A percentile compares a stretch with the other conserved stretches of the same genome.
These are phyloP conservation scores for Omphaloscelis lunosa DNA, from an alignment of 2,888 invertebrate species.

Conservation along the genomic window DNA sequence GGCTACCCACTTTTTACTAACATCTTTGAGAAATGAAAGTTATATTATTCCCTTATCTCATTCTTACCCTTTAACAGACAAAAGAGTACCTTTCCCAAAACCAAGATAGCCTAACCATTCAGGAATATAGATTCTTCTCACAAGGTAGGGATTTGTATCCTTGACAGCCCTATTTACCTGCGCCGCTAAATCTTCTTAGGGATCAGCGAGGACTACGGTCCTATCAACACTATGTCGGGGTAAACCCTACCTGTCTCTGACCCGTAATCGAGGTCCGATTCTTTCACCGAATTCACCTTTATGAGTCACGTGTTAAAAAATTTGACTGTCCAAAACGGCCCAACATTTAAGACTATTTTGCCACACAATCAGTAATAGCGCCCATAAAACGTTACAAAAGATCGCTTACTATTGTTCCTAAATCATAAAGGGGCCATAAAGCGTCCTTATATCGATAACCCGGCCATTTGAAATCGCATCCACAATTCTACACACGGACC, in stretches of 20 bases:
- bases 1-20: background rate
- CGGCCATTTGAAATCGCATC: constrained; percentile 80
- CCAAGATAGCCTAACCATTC: constrained; percentile 24
- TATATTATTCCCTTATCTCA: constrained; percentile 2
- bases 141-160: constrained; percentile 62
- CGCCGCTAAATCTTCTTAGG: constrained; percentile 73
- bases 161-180: constrained; percentile 76
- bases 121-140: constrained; percentile 50
- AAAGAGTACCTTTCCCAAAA: constrained; percentile 21
- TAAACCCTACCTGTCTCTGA: constrained; percentile 64
- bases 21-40: background rate
- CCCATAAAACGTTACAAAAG: constrained; percentile 77
- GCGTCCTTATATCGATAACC: constrained; percentile 80
- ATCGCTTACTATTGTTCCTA: constrained; percentile 83
- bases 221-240: constrained; percentile 73
- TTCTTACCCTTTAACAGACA: constrained; percentile 3
- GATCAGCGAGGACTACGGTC: constrained; percentile 71
- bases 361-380: constrained; percentile 68
- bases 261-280: constrained; percentile 64
- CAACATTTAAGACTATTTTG: constrained; percentile 66
- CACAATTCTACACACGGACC: constrained; percentile 84
- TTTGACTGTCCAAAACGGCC: constrained; percentile 68
- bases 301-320: constrained; percentile 60
- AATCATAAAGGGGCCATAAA: constrained; percentile 84
- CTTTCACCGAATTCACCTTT: constrained; percentile 55